Base-by-base conservation (phyloP, 2,113 vertebrate genomes). In the Anguilla rostrata region DNA sequence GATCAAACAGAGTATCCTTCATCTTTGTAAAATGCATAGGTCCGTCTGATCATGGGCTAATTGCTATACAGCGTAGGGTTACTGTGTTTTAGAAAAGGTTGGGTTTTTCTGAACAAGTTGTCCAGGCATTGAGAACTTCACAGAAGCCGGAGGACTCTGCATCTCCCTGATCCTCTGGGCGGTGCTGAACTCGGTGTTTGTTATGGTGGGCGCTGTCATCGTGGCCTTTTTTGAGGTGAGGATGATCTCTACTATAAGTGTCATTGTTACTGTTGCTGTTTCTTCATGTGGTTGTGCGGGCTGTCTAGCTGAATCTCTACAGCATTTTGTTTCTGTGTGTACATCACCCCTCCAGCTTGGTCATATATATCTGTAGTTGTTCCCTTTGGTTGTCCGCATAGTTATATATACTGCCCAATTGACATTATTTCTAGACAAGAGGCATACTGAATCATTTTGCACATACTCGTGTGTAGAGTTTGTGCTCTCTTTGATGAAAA, bases 131-230 rank as follows among this genome's bases (percentile, higher is more conserved):
- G 98, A 97, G 85, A 97, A 91, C 78, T 98, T 98, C 90, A 99
- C 98, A 0, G 96, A 97, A 88, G 94, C 91, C 0, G 98, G 98
- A 0, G 97, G 98, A 0, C 92, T 99, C 78, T 99, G 97, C 40
- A 96, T 98, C 92, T 98, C 98, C 1, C 94, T 99, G 40, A 91
- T 99, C 18, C 96, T 99, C 34, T 99, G 98, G 98, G 98, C 95
- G 0, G 91, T 96, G 0, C 91, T 99, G 39, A 99, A 99, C 0
- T 94, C 96, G 0, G 91, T 90, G 0, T 95, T 98, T 3, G 97
- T 99, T 91, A 95, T 99, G 92, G 3, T 97, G 29, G 98, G 98
- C 7, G 94, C 97, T 0, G 5, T 97, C 46, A 93, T 98, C 0
- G 98, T 99, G 11, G 98, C 98, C 0, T 99, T 95, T 81, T 89